Percentiles rank a stretch among this genome's conserved stretches.
These are phyloP conservation scores for Megaceryle maxima DNA, from an alignment of 2,113 vertebrate genomes.

Conservation along the genomic window DNA sequence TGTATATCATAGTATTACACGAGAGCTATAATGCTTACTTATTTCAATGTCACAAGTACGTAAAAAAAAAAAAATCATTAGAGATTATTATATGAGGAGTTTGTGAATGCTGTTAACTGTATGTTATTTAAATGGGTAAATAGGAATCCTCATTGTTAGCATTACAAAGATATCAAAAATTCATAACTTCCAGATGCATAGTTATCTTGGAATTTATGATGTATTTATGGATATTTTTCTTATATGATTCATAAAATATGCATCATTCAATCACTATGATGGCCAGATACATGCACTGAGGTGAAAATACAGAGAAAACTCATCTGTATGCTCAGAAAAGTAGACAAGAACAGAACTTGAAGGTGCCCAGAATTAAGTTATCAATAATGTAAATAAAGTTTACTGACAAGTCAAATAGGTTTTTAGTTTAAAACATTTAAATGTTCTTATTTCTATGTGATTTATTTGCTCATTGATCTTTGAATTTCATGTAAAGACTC, in stretches of 20 bases:
- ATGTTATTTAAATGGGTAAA: neutral
- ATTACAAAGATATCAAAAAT: neutral
- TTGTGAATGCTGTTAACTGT: neutral
- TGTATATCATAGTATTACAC: neutral
- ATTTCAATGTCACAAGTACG: neutral
- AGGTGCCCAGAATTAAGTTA: neutral
- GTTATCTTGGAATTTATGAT: neutral
- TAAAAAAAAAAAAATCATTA: neutral
- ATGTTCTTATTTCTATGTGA: neutral
- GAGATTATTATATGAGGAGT: neutral
- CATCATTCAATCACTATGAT: neutral
- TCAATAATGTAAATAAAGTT: neutral
- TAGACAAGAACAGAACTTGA: neutral
- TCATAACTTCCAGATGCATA: neutral
- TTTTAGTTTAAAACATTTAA: neutral
- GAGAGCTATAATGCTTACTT: neutral
- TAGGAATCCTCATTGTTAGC: neutral
- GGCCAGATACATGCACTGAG: neutral
- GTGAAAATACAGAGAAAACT: neutral
- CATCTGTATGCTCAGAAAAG: neutral
- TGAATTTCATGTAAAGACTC: neutral
- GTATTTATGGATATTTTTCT: neutral
- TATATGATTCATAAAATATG: neutral
- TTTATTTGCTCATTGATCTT: neutral
- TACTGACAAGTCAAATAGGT: neutral